Conservation (phyloP, 2,113 vertebrate species). For the Gopherus flavomarginatus region DNA sequence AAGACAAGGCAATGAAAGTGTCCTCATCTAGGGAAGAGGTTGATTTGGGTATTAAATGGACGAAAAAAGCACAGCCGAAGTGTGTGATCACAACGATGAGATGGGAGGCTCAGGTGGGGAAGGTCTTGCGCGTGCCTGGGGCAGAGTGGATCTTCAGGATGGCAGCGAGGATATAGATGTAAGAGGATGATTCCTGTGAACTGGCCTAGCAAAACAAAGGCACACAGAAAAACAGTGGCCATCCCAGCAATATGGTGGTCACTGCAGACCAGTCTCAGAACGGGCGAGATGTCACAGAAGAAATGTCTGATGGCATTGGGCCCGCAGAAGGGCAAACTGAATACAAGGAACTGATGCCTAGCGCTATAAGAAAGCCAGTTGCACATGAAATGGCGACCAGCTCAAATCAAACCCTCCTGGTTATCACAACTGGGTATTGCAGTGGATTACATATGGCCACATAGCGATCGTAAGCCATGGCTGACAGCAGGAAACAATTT, state of each 20-base stretch:
- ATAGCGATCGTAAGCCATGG: neutral
- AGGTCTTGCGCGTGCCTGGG: too few relatives aligned
- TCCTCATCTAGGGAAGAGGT: neutral
- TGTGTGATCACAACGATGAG: neutral
- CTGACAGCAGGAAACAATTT: too few relatives aligned
- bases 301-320: too few relatives aligned
- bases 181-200: too few relatives aligned
- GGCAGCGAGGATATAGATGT: too few relatives aligned
- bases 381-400: neutral
- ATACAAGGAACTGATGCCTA: neutral
- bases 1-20: too few relatives aligned
- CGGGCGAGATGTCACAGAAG: too few relatives aligned
- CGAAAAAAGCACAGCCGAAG: neutral
- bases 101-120: too few relatives aligned
- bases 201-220: neutral
- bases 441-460: neutral
- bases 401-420: neutral
- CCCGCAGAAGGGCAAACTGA: neutral
- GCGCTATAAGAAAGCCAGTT: neutral
- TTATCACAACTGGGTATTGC: neutral
- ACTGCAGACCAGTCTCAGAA: too few relatives aligned
- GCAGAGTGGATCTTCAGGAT: too few relatives aligned
- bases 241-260: too few relatives aligned
- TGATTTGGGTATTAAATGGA: neutral
- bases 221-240: neutral